A percentile compares a stretch with the other conserved stretches of the same genome.
Conservation (phyloP, 2,113 vertebrate genomes). For the Forbesichthys agassizii region DNA sequence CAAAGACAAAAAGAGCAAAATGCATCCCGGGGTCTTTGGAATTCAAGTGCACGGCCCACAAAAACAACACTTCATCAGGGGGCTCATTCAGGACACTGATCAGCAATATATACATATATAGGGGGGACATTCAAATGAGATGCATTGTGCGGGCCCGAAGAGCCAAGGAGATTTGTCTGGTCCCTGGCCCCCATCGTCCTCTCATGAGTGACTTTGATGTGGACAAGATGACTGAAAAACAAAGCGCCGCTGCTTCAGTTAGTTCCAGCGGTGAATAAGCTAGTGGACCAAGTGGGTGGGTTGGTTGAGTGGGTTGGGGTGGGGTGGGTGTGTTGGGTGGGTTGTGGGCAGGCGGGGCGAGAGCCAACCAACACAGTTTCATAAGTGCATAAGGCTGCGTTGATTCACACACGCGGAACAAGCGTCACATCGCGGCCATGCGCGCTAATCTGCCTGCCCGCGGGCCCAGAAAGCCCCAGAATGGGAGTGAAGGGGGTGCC, state of each 20-base stretch:
- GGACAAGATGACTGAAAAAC: constrained; percentile 75
- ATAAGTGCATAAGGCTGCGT: constrained; percentile 47
- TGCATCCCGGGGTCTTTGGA: constrained; percentile 69
- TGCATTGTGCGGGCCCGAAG: constrained; percentile 66
- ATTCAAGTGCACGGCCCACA: constrained; percentile 63
- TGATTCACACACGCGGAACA: constrained; percentile 40
- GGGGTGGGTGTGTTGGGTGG: neutral
- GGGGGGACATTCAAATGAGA: constrained; percentile 66
- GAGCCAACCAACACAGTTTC: constrained; percentile 36
- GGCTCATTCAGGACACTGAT: constrained; percentile 69
- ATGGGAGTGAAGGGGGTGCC: constrained; percentile 22
- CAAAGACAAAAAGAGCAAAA: constrained; percentile 76
- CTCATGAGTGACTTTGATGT: constrained; percentile 73
- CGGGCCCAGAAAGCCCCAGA: constrained; percentile 32
- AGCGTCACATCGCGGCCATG: no score
- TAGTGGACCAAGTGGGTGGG: constrained; percentile 31
- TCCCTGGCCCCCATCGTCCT: constrained; percentile 58
- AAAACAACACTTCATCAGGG: constrained; percentile 76
- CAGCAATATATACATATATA: constrained; percentile 61
- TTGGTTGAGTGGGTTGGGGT: neutral
- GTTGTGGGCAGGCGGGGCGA: constrained; percentile 17
- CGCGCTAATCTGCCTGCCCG: constrained; percentile 15
- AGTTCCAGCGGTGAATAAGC: constrained; percentile 66
- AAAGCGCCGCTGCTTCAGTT: constrained; percentile 63
- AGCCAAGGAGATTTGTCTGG: constrained; percentile 71